A percentile compares a stretch with the other conserved stretches of the same genome.
These are phyloP conservation scores for Matsumurasca onukii DNA, from an alignment of 1,140 invertebrate species.

Conservation along the genomic window DNA sequence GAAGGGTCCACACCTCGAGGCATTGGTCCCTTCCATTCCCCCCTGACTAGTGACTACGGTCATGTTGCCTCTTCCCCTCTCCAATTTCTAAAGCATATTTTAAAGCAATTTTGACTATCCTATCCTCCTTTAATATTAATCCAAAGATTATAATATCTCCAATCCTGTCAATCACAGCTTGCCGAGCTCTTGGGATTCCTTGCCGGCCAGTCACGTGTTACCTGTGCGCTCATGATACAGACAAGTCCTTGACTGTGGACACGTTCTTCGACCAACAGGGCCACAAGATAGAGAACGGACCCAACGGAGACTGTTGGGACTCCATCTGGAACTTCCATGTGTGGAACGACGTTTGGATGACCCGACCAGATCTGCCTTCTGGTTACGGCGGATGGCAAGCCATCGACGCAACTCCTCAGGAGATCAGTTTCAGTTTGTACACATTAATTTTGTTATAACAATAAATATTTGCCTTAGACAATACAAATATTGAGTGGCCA, in stretches of 20 bases:
- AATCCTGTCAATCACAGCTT: background rate
- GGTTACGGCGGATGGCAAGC: constrained; percentile 80
- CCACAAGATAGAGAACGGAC: background rate
- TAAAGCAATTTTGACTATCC: no score
- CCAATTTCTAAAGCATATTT: no score
- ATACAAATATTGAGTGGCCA: no score
- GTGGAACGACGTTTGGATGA: constrained; percentile 85
- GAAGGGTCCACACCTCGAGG: no score
- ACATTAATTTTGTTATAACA: no score
- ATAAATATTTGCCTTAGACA: no score
- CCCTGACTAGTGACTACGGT: no score
- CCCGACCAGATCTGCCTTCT: constrained; percentile 66
- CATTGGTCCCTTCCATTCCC: no score
- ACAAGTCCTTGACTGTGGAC: background rate
- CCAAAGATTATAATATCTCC: no score
- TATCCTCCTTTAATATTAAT: no score
- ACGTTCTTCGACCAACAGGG: background rate
- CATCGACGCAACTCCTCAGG: constrained; percentile 76
- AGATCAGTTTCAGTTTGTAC: constrained; percentile 62
- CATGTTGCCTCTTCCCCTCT: no score
- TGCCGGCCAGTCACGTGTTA: background rate
- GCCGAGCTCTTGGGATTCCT: background rate
- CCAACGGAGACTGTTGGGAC: constrained; percentile 43
- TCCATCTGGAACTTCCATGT: constrained; percentile 79
- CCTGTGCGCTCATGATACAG: background rate